These are phyloP conservation scores for Leucozona laternaria DNA, from an alignment of 2,888 invertebrate species.

Conservation along the genomic window DNA sequence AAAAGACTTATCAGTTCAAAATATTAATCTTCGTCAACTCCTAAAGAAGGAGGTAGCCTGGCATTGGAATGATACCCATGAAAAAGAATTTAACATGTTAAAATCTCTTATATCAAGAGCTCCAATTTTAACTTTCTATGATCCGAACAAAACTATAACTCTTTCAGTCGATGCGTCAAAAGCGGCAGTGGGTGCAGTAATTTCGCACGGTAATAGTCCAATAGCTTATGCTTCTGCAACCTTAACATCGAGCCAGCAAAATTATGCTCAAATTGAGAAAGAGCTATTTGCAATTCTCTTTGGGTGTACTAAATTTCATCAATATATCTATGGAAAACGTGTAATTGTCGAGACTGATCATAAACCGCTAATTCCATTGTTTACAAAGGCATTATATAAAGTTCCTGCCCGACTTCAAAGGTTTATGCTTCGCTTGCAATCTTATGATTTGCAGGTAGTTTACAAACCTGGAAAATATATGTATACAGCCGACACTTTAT, in stretches of 20 bases:
- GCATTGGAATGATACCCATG: too few species aligned
- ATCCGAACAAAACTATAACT: too few species aligned
- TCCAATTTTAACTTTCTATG: too few species aligned
- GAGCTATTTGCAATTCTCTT: conserved; percentile 79
- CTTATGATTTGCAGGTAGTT: conserved; percentile 15
- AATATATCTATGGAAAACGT: conserved; percentile 63
- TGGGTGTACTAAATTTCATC: conserved; percentile 78
- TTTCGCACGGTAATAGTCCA: conserved; percentile 37
- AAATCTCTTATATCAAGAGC: too few species aligned
- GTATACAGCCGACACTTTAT: conserved; percentile 32
- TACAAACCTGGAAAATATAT: conserved; percentile 38
- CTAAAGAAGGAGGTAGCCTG: too few species aligned
- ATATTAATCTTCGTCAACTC: conserved; percentile 29
- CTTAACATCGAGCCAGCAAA: conserved; percentile 44
- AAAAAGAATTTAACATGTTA: too few species aligned
- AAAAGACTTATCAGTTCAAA: conserved; percentile 8
- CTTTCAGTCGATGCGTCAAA: too few species aligned
- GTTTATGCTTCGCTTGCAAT: conserved; percentile 35
- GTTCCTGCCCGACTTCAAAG: conserved; percentile 40
- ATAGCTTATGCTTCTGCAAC: conserved; percentile 61
- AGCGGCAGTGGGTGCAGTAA: too few species aligned
- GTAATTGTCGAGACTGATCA: conserved; percentile 64
- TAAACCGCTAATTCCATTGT: conserved; percentile 51
- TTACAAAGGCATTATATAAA: conserved; percentile 27
- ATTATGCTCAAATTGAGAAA: conserved; percentile 77